These are phyloP conservation scores for Myotis davidii DNA, from an alignment of 2,113 vertebrate species.

Conservation along the genomic window DNA sequence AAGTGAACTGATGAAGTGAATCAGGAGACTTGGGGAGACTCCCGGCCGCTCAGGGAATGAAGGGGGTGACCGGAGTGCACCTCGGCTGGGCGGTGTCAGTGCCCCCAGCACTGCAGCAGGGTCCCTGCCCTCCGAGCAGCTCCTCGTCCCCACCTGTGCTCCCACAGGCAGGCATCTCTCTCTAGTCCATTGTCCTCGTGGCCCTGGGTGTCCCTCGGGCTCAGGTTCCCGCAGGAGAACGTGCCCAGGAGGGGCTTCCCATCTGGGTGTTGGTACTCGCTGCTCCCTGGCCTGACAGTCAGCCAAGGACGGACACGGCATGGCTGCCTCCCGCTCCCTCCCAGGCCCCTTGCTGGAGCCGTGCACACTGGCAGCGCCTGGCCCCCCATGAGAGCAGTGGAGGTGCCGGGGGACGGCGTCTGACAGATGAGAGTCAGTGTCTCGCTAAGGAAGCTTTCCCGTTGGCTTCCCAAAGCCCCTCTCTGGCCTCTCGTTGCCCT, in stretches of 20 bases:
- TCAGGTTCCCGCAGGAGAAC: neutral
- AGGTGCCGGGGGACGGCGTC: neutral
- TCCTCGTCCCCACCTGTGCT: neutral
- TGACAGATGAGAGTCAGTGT: neutral
- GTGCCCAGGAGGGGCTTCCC: neutral
- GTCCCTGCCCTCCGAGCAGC: neutral
- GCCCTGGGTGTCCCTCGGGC: neutral
- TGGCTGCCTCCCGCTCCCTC: neutral
- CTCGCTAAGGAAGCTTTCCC: neutral
- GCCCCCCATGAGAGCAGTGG: neutral
- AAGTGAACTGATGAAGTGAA: neutral
- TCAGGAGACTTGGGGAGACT: neutral
- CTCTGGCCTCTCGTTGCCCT: neutral
- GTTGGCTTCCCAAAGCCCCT: neutral
- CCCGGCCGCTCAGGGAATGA: neutral
- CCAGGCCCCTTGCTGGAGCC: neutral
- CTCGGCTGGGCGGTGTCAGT: too few species aligned
- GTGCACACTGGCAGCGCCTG: neutral
- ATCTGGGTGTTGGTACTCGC: accelerated
- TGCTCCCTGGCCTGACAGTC: neutral
- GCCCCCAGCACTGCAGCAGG: too few species aligned
- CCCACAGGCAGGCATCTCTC: neutral
- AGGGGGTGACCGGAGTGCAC: too few species aligned
- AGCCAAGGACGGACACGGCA: neutral
- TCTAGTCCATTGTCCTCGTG: neutral